Conservation (phyloP, 2,888 invertebrate species). For the Campoplex capitator region DNA sequence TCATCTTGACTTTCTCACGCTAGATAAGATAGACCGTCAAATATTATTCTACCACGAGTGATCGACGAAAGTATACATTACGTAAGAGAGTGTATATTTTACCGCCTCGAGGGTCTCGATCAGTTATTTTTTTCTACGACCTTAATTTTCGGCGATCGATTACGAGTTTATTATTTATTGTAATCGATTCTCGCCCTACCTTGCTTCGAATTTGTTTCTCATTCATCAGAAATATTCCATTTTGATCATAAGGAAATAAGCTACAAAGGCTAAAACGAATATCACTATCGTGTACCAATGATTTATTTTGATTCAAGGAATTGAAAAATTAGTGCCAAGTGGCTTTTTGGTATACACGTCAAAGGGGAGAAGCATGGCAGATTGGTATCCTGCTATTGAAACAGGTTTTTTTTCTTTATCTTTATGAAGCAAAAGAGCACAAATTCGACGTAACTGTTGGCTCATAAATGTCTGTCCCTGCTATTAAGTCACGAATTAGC, state of each 20-base stretch:
- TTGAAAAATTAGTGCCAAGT: not conserved
- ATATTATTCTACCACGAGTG: not conserved
- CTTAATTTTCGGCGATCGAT: constrained; percentile 8
- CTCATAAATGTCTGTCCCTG: constrained; percentile 37
- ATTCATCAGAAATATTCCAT: not conserved
- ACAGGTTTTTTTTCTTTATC: constrained; percentile 47
- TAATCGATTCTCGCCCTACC: not conserved
- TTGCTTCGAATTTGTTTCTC: not conserved
- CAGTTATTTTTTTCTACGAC: constrained; percentile 1
- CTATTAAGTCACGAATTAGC: constrained; percentile 50
- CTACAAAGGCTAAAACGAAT: not conserved
- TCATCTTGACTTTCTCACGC: constrained; percentile 16
- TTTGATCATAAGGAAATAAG: not conserved
- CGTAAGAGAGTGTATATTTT: not conserved
- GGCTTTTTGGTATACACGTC: not conserved
- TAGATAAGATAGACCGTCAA: constrained; percentile 20
- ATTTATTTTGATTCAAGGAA: not conserved
- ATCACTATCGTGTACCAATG: not conserved
- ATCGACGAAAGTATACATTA: constrained; percentile 17
- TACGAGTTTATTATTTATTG: not conserved
- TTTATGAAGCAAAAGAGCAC: not conserved
- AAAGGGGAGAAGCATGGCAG: not conserved
- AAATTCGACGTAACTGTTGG: constrained; percentile 38
- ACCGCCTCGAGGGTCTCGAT: not conserved
- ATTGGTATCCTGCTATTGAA: constrained; percentile 17